phyloP scores from a whole-genome alignment of 2,797 vertebrate genomes.

The Cynodonichthys magdalenae region DNA sequence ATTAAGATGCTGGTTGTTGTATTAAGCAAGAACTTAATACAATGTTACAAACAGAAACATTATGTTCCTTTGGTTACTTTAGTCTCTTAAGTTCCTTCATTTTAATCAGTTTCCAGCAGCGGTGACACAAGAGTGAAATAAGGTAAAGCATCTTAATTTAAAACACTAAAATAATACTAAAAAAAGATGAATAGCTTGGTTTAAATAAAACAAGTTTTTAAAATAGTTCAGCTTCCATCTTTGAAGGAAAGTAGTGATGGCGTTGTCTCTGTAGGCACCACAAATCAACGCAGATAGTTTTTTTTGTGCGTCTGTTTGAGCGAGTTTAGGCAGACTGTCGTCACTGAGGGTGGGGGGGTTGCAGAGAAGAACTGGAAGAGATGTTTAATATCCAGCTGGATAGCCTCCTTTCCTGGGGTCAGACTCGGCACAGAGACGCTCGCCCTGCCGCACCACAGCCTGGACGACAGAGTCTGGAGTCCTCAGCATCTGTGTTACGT shows the following conservation, averaged over 20 bases:
- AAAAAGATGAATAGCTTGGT: conserved; percentile 24
- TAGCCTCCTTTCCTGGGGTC: conserved; percentile 85
- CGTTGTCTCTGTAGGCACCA: conserved; percentile 43
- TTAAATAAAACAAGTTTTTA: conserved; percentile 47
- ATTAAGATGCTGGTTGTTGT: too few species aligned
- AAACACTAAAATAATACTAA: conserved; percentile 52
- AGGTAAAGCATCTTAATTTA: conserved; percentile 55
- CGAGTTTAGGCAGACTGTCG: conserved; percentile 42
- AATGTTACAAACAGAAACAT: conserved; percentile 24
- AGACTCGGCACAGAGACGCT: conserved; percentile 78
- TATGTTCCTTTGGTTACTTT: conserved; percentile 8
- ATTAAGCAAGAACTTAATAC: conserved; percentile 24
- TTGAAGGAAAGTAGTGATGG: conserved; percentile 23
- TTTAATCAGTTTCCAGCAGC: conserved; percentile 31
- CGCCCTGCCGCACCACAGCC: conserved; percentile 78
- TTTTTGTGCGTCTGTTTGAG: conserved; percentile 37
- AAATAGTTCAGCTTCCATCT: conserved; percentile 34
- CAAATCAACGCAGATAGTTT: conserved; percentile 32
- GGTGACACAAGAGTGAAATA: conserved; percentile 56
- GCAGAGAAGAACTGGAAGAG: conserved; percentile 5
- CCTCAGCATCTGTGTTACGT: conserved; percentile 72
- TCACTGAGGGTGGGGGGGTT: conserved; percentile 4
- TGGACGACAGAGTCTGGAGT: conserved; percentile 80
- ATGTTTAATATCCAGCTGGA: conserved; percentile 81
- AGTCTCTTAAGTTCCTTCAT: conserved; percentile 32